These are phyloP conservation scores for Macrobrachium nipponense DNA, from an alignment of 1,140 invertebrate species.

Conservation along the genomic window DNA sequence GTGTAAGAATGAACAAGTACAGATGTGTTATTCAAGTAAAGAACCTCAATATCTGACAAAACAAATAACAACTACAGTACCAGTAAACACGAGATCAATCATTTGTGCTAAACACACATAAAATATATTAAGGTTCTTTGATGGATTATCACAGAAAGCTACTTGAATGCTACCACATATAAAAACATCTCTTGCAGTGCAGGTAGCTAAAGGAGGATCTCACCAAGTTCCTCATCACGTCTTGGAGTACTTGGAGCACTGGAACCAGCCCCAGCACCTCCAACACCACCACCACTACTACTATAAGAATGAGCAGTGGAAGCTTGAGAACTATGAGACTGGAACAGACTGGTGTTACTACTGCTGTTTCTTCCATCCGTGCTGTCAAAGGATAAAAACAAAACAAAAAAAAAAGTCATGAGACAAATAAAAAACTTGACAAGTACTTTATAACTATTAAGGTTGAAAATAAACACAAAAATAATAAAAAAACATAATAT, in stretches of 20 bases:
- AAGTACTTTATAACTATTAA: too few relatives aligned
- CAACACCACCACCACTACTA: constrained; percentile 67
- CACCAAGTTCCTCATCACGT: constrained; percentile 68
- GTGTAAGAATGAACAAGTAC: constrained; percentile 25
- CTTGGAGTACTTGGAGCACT: constrained; percentile 78
- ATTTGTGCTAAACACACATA: too few relatives aligned
- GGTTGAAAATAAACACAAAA: too few relatives aligned
- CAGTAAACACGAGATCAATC: too few relatives aligned
- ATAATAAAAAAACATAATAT: too few relatives aligned
- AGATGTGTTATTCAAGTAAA: constrained; percentile 1
- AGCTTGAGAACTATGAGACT: constrained; percentile 33
- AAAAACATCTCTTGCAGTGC: not conserved
- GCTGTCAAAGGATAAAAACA: constrained; percentile 4
- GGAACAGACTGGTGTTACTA: constrained; percentile 29
- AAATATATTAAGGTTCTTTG: too few relatives aligned
- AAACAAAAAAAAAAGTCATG: not conserved
- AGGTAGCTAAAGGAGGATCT: constrained; percentile 76
- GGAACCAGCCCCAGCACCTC: constrained; percentile 67
- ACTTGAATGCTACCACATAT: too few relatives aligned
- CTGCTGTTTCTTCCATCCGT: constrained; percentile 43
- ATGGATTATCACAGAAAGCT: too few relatives aligned
- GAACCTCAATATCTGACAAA: too few relatives aligned
- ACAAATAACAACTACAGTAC: too few relatives aligned
- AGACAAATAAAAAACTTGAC: not conserved
- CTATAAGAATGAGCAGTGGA: constrained; percentile 65